phyloP scores from a whole-genome alignment of 2,797 vertebrate genomes.

The Phoeniculus purpureus region DNA sequence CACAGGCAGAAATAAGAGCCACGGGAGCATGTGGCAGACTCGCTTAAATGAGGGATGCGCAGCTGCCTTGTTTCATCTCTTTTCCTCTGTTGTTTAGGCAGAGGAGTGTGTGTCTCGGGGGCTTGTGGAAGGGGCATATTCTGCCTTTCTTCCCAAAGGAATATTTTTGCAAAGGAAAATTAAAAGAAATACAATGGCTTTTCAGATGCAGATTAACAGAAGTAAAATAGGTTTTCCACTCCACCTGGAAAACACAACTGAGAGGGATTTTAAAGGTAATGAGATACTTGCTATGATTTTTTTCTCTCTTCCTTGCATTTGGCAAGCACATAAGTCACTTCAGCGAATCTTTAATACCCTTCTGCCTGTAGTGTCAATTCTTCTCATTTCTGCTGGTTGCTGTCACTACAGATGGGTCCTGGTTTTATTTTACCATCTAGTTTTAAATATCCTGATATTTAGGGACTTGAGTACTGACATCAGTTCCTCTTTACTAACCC shows the following conservation, averaged over 20 bases:
- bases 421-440: background rate
- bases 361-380: fast-evolving
- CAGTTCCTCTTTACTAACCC: background rate
- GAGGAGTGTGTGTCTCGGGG: background rate
- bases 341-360: background rate
- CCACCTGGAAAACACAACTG: background rate
- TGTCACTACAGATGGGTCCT: background rate
- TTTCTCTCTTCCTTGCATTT: background rate
- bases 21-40: background rate
- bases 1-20: background rate
- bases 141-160: constrained; percentile 2
- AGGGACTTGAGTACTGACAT: background rate
- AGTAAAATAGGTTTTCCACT: constrained; percentile 1
- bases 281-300: background rate
- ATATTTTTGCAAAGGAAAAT: background rate
- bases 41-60: background rate
- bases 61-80: background rate
- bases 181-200: background rate
- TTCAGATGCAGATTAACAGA: constrained; percentile 7
- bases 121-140: background rate
- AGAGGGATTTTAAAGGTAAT: background rate
- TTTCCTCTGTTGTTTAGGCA: background rate
- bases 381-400: background rate
- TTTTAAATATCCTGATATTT: background rate
- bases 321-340: background rate